Evolutionary conservation across 2,888 invertebrate species (phyloP).

Genomic region (Drosophila koepferae): DNA sequence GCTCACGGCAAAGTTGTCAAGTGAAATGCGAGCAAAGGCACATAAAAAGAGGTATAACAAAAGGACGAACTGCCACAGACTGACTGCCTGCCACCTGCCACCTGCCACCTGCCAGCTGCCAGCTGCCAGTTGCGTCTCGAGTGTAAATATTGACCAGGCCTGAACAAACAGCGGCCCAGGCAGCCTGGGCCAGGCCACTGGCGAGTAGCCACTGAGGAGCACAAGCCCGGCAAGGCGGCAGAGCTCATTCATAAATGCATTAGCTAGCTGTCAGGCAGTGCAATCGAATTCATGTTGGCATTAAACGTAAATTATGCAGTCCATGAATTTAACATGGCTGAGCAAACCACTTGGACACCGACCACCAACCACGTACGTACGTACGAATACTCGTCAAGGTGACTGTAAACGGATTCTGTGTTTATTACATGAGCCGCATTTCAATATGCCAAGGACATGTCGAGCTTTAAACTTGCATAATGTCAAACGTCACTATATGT

Average conservation of each 20-base stretch:
- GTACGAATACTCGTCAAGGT: slow-evolving; percentile 66
- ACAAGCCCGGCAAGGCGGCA: slow-evolving; percentile 5
- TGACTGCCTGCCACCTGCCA: neutral
- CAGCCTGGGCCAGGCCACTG: neutral
- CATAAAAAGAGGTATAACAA: slow-evolving; percentile 52
- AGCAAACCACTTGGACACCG: slow-evolving; percentile 65
- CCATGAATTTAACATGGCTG: slow-evolving; percentile 68
- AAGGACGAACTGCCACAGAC: slow-evolving; percentile 9
- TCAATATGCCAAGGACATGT: slow-evolving; percentile 58
- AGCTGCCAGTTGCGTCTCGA: slow-evolving; percentile 13
- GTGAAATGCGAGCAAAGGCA: slow-evolving; percentile 35
- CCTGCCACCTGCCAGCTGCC: neutral
- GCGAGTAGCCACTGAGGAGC: slow-evolving; percentile 9
- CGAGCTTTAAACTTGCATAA: slow-evolving; percentile 26
- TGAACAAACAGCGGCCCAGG: slow-evolving; percentile 34
- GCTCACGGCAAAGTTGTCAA: slow-evolving; percentile 49
- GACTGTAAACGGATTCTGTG: slow-evolving; percentile 66
- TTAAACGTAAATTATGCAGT: slow-evolving; percentile 74
- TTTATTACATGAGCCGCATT: slow-evolving; percentile 71
- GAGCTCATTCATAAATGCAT: slow-evolving; percentile 78
- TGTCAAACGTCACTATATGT: slow-evolving; percentile 44
- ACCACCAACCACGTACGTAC: slow-evolving; percentile 36
- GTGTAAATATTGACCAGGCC: slow-evolving; percentile 60
- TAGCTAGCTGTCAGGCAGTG: slow-evolving; percentile 55
- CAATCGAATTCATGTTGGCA: slow-evolving; percentile 76